phyloP scores from a whole-genome alignment of 2,113 vertebrate species.

The Dicerorhinus sumatrensis region DNA sequence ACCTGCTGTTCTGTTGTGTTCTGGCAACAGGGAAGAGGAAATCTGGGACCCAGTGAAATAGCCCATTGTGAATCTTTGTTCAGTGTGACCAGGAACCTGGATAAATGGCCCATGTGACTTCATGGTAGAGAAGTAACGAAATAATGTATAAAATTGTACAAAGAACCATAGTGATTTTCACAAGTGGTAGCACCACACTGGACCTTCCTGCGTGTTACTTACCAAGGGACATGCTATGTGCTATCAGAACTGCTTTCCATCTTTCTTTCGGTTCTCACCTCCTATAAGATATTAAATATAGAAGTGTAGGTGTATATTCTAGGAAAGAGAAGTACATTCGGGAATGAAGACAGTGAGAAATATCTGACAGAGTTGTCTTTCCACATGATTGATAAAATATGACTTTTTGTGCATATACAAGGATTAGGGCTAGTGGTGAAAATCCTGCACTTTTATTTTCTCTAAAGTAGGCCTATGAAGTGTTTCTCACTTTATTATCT shows the following conservation, averaged over 20 bases:
- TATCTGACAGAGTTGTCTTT: background rate
- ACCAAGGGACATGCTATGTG: background rate
- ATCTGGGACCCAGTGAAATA: background rate
- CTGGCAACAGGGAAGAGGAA: background rate
- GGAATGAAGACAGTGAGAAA: background rate
- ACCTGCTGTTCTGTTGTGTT: background rate
- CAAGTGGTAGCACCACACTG: background rate
- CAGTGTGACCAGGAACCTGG: background rate
- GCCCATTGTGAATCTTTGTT: background rate
- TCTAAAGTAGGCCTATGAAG: background rate
- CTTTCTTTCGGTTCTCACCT: background rate
- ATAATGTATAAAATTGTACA: background rate
- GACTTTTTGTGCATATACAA: background rate
- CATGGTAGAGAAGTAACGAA: background rate
- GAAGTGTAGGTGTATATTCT: background rate
- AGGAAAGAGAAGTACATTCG: background rate
- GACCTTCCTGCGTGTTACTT: background rate
- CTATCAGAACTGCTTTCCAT: background rate
- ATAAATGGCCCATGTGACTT: background rate
- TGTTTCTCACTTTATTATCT: background rate
- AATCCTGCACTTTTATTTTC: background rate
- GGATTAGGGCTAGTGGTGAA: background rate
- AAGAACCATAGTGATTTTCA: background rate
- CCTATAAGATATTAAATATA: background rate
- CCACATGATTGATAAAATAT: background rate